phyloP scores from a whole-genome alignment of 2,797 vertebrate genomes.

The Falco concolor region DNA sequence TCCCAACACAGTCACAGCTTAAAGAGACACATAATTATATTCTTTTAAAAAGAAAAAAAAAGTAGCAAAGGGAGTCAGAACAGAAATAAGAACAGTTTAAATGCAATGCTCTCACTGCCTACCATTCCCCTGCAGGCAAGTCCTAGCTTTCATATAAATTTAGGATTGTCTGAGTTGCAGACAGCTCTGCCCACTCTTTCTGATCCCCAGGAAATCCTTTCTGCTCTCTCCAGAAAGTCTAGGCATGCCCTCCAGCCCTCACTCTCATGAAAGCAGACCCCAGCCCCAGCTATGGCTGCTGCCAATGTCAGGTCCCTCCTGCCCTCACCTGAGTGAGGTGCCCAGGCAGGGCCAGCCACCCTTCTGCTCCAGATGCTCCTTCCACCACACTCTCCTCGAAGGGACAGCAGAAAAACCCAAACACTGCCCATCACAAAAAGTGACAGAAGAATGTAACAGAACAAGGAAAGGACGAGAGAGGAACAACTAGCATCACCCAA shows the following conservation, averaged over 20 bases:
- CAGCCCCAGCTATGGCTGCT: not conserved
- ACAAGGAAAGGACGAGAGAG: not conserved
- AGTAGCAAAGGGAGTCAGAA: not conserved
- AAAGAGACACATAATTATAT: not conserved
- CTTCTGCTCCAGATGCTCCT: rapidly evolving
- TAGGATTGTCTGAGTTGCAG: not conserved
- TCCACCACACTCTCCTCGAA: not conserved
- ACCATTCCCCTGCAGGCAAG: not conserved
- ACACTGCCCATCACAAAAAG: not conserved
- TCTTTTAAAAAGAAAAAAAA: not conserved
- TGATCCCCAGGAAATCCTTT: not conserved
- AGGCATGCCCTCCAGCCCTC: rapidly evolving
- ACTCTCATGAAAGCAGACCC: not conserved
- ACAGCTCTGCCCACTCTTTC: not conserved
- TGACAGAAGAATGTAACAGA: not conserved
- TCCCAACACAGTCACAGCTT: not conserved
- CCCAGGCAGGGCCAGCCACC: not conserved
- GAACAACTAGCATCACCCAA: not conserved
- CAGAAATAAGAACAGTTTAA: not conserved
- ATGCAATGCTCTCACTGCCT: not conserved
- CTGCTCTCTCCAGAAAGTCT: not conserved
- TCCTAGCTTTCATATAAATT: not conserved
- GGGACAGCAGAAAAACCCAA: not conserved
- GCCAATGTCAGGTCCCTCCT: not conserved
- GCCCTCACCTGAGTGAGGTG: rapidly evolving